Conservation (phyloP, 2,797 vertebrate genomes). For the Silurus lanzhouensis region DNA sequence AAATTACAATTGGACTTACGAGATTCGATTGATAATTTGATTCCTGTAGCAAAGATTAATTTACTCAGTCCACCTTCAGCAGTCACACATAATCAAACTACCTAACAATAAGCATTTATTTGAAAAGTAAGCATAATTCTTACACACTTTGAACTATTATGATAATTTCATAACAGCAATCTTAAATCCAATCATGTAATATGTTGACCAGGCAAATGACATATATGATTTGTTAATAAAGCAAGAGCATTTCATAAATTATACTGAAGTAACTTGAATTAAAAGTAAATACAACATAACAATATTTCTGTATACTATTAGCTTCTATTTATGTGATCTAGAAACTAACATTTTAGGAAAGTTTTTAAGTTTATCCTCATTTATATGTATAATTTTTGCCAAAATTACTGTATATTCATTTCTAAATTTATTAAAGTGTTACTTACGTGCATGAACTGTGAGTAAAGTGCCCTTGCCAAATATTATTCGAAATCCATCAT, state of each 20-base stretch:
- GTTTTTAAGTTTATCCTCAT: not conserved
- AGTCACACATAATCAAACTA: conserved; percentile 7
- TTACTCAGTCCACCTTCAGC: not conserved
- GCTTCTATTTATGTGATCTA: not conserved
- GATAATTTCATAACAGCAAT: not conserved
- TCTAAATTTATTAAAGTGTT: too few relatives aligned
- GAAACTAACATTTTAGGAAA: not conserved
- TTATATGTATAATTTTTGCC: not conserved
- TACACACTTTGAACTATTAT: not conserved
- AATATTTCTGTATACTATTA: not conserved
- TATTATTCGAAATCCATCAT: too few relatives aligned
- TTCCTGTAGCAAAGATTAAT: conserved; percentile 14
- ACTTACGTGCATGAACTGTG: too few relatives aligned
- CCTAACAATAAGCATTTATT: not conserved
- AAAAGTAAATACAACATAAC: not conserved
- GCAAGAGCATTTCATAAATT: not conserved
- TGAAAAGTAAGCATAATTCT: not conserved
- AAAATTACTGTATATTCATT: not conserved
- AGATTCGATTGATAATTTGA: conserved; percentile 38
- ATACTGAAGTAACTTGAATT: not conserved
- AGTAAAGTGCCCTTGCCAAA: too few relatives aligned
- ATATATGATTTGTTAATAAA: not conserved
- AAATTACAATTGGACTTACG: conserved; percentile 23
- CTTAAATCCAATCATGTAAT: not conserved
- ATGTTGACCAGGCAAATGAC: not conserved